Conservation (phyloP, 2,888 invertebrate genomes). For the Dromius quadrimaculatus region DNA sequence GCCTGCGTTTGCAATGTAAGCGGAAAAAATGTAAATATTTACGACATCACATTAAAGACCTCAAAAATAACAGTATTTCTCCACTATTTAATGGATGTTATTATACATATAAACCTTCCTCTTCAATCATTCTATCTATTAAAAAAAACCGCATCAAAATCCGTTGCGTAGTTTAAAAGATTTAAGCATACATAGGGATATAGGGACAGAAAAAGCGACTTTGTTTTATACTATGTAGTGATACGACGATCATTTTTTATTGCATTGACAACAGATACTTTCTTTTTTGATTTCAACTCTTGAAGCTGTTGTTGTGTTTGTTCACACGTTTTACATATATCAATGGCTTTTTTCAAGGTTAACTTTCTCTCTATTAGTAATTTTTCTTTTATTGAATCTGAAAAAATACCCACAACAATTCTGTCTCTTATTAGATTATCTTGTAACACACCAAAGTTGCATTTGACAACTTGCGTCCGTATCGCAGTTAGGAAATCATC, state of each 20-base stretch:
- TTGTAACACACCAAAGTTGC: background rate
- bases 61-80: too few species aligned
- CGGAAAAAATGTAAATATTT: too few species aligned
- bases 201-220: too few species aligned
- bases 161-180: too few species aligned
- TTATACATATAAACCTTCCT: too few species aligned
- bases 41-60: too few species aligned
- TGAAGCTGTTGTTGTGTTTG: background rate
- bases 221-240: too few species aligned
- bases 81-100: too few species aligned
- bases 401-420: background rate
- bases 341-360: background rate
- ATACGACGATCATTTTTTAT: background rate
- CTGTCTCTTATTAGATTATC: background rate
- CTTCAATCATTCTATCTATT: too few species aligned
- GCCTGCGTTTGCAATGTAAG: too few species aligned
- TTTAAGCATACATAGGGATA: too few species aligned
- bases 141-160: too few species aligned
- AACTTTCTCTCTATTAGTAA: background rate
- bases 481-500: background rate
- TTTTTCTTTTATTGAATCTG: background rate
- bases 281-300: background rate
- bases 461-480: background rate
- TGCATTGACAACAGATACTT: background rate
- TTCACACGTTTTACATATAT: background rate